Base-by-base conservation (phyloP, 2,797 vertebrate species). In the Pelobates cultripes region DNA sequence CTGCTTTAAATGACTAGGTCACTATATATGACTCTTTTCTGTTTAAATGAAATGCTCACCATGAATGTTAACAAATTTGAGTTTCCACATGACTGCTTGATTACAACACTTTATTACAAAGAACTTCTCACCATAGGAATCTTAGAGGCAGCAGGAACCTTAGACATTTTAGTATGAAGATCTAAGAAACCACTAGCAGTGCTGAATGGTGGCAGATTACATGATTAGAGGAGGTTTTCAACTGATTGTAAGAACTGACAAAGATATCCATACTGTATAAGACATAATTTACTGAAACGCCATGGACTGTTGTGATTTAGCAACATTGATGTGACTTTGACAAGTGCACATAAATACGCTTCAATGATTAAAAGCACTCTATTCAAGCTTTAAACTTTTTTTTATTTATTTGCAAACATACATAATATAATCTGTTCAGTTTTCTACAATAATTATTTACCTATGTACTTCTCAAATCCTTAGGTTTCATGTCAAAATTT, bases 61-160 rank as follows among this genome's bases (percentile, higher is more conserved):
- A 44, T 28, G 44, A 72, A 13, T 51, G 45, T 44, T 15, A 72
- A 12, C 7, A 72, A 40, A 43, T 51, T 51, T 28, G 17, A 51
- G 44, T 72, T 72, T 72, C 45, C 45, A 40, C 28, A 2, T 53
- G n/a, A 72, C 53, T 72, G 45, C 70, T 72, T 71, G 43, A 72
- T 72, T 47, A 51, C 13, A 53, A 28, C 3, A 28, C 44, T 72
- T 72, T 72, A 8, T 51, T 28, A 44, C 43, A 51, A 12, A 17
- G 45, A 72, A 51, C 17, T 72, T 72, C 51, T 47, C 70, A 51
- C 70, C 8, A 43, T 28, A 28, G 17, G 70, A 72, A 51, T 45
- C 43, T 17, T 4, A 14, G 17, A 7, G 61, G 61, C n/a, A 40
- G 61, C 14, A 45, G 13, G 68, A 70, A 40, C 17, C 13, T 9